These are phyloP conservation scores for Rynchops niger DNA, from an alignment of 2,113 vertebrate species.

Conservation along the genomic window DNA sequence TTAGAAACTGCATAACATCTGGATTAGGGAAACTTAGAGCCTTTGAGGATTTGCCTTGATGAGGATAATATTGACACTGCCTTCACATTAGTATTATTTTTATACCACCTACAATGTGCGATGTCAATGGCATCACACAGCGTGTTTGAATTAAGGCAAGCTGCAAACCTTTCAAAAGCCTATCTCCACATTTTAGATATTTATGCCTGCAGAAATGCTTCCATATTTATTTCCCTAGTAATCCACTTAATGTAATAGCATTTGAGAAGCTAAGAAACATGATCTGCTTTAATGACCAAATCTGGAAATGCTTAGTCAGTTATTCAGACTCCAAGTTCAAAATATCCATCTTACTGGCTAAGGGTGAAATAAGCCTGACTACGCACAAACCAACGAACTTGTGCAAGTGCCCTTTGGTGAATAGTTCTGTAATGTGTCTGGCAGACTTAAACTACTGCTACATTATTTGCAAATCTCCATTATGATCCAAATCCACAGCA, in stretches of 20 bases:
- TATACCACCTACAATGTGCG: not conserved
- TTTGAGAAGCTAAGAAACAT: slow-evolving; percentile 68
- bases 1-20: slow-evolving; percentile 2
- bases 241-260: slow-evolving; percentile 67
- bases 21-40: not conserved
- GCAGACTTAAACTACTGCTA: not conserved
- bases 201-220: not conserved
- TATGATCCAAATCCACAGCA: not conserved
- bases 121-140: not conserved
- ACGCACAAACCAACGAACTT: not conserved
- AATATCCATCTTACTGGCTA: slow-evolving; percentile 11
- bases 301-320: slow-evolving; percentile 68
- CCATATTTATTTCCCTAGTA: slow-evolving; percentile 32
- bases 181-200: not conserved
- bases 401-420: not conserved
- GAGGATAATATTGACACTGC: not conserved
- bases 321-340: slow-evolving; percentile 43
- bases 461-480: not conserved
- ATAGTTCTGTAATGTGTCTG: rapidly evolving
- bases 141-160: not conserved
- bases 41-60: slow-evolving; percentile 41
- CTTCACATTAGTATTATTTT: not conserved
- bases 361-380: slow-evolving; percentile 10
- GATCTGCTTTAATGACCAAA: slow-evolving; percentile 70
- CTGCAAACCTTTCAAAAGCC: not conserved